A percentile compares a stretch with the other conserved stretches of the same genome.
Conservation (phyloP, 2,113 vertebrate genomes). For the Malurus cyaneus region DNA sequence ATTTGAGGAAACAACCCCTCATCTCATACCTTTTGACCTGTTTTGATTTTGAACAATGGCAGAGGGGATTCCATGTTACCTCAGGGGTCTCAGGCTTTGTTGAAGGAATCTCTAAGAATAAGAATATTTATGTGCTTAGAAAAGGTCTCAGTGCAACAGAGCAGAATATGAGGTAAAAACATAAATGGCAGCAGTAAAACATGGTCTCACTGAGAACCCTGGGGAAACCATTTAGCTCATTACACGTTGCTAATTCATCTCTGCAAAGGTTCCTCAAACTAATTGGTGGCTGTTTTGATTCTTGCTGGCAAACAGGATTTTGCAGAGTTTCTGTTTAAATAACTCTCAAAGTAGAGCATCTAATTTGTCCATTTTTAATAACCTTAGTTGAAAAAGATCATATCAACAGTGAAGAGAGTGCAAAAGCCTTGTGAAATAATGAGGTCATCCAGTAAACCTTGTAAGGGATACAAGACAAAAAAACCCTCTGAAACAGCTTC, state of each 20-base stretch:
- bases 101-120: not conserved
- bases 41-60: not conserved
- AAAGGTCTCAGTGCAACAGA: not conserved
- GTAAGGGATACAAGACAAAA: not conserved
- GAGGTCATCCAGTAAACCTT: not conserved
- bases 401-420: not conserved
- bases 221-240: not conserved
- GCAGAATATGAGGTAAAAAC: not conserved
- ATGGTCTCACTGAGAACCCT: not conserved
- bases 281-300: not conserved
- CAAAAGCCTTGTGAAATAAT: not conserved
- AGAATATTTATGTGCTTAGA: not conserved
- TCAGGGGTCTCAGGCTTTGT: not conserved
- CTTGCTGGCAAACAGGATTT: not conserved
- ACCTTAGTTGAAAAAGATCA: not conserved
- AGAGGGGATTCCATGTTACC: not conserved
- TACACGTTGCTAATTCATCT: not conserved
- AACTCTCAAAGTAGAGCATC: not conserved
- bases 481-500: not conserved
- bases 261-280: not conserved
- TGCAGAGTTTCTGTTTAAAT: not conserved
- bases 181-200: not conserved
- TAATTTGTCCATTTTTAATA: not conserved
- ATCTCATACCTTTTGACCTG: not conserved
- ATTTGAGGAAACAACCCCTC: not conserved